These are phyloP conservation scores for Mesocricetus auratus DNA, from an alignment of 2,113 vertebrate species.

Conservation along the genomic window DNA sequence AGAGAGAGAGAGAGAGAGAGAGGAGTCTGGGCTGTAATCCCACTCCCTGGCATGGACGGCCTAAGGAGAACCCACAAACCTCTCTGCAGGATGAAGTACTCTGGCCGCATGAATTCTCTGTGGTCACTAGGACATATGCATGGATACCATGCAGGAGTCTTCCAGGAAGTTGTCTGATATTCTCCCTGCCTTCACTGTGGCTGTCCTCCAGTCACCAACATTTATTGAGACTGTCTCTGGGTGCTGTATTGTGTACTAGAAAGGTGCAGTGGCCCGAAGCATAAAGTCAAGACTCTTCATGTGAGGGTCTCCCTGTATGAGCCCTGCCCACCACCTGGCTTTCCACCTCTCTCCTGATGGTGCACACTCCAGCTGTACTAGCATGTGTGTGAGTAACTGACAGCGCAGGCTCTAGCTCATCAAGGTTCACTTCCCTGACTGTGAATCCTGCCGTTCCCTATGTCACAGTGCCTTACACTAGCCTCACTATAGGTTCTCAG, in stretches of 20 bases:
- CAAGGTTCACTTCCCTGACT: neutral
- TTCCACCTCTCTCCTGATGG: neutral
- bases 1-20: neutral
- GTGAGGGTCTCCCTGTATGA: neutral
- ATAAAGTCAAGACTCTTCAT: neutral
- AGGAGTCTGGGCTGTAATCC: neutral
- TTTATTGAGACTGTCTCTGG: neutral
- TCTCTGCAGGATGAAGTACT: neutral
- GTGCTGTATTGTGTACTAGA: neutral
- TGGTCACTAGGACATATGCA: too few relatives aligned
- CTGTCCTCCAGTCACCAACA: neutral
- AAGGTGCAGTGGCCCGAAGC: neutral
- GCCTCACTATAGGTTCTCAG: neutral
- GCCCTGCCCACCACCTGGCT: neutral
- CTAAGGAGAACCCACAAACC: neutral
- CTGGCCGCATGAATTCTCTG: neutral
- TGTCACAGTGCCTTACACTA: neutral
- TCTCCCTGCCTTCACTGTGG: neutral
- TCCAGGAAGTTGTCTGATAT: neutral
- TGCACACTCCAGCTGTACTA: neutral
- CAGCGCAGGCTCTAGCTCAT: rapidly evolving
- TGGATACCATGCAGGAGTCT: neutral
- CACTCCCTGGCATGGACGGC: neutral
- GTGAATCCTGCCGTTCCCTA: neutral
- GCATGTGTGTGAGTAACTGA: neutral